A percentile compares a stretch with the other conserved stretches of the same genome.
These are phyloP conservation scores for Autographa gamma DNA, from an alignment of 2,888 invertebrate species.

Conservation along the genomic window DNA sequence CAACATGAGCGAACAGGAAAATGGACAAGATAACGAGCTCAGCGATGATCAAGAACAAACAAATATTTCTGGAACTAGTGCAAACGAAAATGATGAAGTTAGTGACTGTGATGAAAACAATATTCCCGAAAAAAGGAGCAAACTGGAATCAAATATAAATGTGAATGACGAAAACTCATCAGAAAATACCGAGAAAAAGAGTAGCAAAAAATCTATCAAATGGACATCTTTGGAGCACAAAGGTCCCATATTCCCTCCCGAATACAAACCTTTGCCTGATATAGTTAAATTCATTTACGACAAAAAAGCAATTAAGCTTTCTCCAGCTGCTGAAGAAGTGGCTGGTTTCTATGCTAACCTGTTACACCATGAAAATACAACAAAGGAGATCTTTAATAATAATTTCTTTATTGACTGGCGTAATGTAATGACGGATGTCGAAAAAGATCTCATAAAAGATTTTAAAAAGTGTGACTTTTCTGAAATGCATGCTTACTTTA, in stretches of 20 bases:
- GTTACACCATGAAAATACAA: conserved; percentile 99
- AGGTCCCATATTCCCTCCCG: conserved; percentile 98
- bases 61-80: not conserved
- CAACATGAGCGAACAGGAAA: not conserved
- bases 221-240: conserved; percentile 98
- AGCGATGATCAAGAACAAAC: not conserved
- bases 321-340: conserved; percentile 96
- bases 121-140: not conserved
- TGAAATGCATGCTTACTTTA: conserved; percentile 95
- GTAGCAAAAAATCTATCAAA: conserved; percentile 91
- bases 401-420: conserved; percentile 99
- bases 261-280: conserved; percentile 95
- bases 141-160: not conserved
- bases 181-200: not conserved
- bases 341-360: conserved; percentile 99
- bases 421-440: conserved; percentile 96
- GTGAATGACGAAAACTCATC: not conserved
- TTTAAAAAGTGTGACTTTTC: conserved; percentile 98
- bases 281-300: conserved; percentile 97
- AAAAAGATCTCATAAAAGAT: conserved; percentile 95
- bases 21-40: not conserved
- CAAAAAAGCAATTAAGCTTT: conserved; percentile 94
- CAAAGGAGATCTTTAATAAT: conserved; percentile 96
- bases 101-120: not conserved
- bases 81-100: not conserved